A percentile compares a stretch with the other conserved stretches of the same genome.
phyloP scores from a whole-genome alignment of 92 coral and sea anemone genomes.

The Porites lobata region DNA sequence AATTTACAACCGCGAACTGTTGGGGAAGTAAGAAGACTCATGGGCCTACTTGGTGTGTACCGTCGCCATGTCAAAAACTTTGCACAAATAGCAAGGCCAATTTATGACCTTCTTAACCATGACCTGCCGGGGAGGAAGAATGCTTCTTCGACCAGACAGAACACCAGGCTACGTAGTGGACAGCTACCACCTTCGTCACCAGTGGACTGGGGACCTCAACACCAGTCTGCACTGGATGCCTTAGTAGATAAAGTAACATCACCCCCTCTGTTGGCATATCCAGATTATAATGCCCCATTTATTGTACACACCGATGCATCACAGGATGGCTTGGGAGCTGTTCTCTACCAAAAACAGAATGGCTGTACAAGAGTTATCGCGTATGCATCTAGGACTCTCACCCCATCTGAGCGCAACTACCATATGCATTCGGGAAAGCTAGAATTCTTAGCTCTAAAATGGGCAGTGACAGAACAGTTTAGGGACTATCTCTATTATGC shows the following conservation, averaged over 20 bases:
- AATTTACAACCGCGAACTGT: conserved; percentile 27
- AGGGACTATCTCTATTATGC: conserved; percentile 53
- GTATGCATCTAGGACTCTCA: conserved; percentile 52
- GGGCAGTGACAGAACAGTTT: conserved; percentile 61
- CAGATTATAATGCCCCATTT: conserved; percentile 40
- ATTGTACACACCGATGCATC: conserved; percentile 55
- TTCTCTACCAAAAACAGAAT: conserved; percentile 42
- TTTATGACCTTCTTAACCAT: conserved; percentile 50
- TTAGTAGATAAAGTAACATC: neutral
- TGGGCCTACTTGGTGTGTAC: conserved; percentile 52
- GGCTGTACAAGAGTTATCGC: conserved; percentile 45
- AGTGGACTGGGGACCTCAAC: neutral
- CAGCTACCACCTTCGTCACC: conserved; percentile 13
- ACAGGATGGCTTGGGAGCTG: conserved; percentile 54
- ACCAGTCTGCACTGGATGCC: neutral
- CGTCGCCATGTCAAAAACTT: conserved; percentile 37
- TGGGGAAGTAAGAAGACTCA: conserved; percentile 50
- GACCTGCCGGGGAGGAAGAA: conserved; percentile 1
- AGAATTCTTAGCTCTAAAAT: conserved; percentile 56
- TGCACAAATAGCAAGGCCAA: conserved; percentile 37
- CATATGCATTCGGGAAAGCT: conserved; percentile 54
- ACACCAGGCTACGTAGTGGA: neutral
- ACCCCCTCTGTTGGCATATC: conserved; percentile 56
- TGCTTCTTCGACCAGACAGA: conserved; percentile 1
- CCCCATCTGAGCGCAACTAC: conserved; percentile 46